Base-by-base conservation (phyloP, 1,140 invertebrate species). In the Drosophila gunungcola region DNA sequence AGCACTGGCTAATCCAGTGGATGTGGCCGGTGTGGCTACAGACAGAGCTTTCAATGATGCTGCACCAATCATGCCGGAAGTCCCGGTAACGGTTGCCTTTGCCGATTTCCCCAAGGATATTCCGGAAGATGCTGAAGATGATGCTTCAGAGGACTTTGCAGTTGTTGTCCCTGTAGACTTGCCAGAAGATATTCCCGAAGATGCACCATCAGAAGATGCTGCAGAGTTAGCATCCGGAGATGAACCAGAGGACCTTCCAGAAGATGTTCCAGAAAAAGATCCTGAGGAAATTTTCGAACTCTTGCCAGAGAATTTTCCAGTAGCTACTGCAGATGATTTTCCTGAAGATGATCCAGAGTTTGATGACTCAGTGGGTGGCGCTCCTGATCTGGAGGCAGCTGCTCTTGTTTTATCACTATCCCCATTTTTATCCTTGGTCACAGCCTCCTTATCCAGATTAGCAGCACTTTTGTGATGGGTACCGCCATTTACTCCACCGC, bases 401-500 rank as follows among this genome's bases (percentile, higher is more conserved):
- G 27, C 41, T n/a, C 39, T 54, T 25, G 67, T 45, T 16, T 57
- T 83, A 58, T 81, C 78, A 57, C 86, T 64, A 42, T 90, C 74
- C 4, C 73, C 67, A 60, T 80, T 60, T 27, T 69, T 62, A 42
- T 56, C 46, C 58, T 67, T 57, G n/a, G 45, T 34, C 46, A n/a
- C 49, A 21, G 48, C 39, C 42, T 79, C 58, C 12, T 63, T 45
- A 43, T 63, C 60, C 61, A 60, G 48, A 13, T 41, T 41, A 13
- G 72, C 38, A 3, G 75, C 65, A 42, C 43, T 75, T 11, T 73
- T 85, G 36, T 88, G 79, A 43, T 88, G 79, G 13, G 51, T 75
- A 41, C 69, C 78, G 54, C 84, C 73, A 63, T 90, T 90, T 68
- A 90, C 82, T 53, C 51, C 78, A 56, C 80, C 68, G 9, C 82